These are phyloP conservation scores for Babylonia areolata DNA, from an alignment of 1,140 invertebrate species.

Conservation along the genomic window DNA sequence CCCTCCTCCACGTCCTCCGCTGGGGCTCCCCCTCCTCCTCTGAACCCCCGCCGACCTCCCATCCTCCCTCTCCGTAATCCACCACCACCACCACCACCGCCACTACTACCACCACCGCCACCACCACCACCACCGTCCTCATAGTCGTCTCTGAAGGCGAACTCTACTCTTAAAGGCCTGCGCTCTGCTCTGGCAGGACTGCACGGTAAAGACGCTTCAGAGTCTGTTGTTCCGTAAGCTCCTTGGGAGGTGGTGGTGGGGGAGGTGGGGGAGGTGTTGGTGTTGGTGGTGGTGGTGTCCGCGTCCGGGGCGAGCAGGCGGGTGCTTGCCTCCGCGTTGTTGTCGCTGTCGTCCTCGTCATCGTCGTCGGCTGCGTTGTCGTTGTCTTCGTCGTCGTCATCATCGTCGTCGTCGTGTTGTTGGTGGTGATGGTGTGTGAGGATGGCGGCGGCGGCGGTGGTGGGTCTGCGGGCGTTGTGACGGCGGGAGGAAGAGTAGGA, in stretches of 20 bases:
- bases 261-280: neutral
- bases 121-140: slow-evolving; percentile 46
- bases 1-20: slow-evolving; percentile 52
- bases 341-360: slow-evolving; percentile 15
- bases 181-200: slow-evolving; percentile 53
- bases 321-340: neutral
- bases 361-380: slow-evolving; percentile 6
- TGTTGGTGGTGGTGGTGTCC: no score
- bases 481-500: no score
- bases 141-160: slow-evolving; percentile 60
- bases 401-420: neutral
- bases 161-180: slow-evolving; percentile 59
- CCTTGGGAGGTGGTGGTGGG: neutral
- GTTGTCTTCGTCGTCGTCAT: slow-evolving; percentile 4
- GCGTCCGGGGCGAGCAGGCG: neutral
- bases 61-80: no score
- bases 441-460: neutral
- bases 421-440: slow-evolving; percentile 11
- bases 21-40: slow-evolving; percentile 44
- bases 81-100: slow-evolving; percentile 46
- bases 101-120: slow-evolving; percentile 51
- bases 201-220: slow-evolving; percentile 43
- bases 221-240: slow-evolving; percentile 39
- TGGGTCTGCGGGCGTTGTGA: neutral
- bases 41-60: slow-evolving; percentile 4